phyloP scores from a whole-genome alignment of 2,113 vertebrate genomes.

The Solea solea region DNA sequence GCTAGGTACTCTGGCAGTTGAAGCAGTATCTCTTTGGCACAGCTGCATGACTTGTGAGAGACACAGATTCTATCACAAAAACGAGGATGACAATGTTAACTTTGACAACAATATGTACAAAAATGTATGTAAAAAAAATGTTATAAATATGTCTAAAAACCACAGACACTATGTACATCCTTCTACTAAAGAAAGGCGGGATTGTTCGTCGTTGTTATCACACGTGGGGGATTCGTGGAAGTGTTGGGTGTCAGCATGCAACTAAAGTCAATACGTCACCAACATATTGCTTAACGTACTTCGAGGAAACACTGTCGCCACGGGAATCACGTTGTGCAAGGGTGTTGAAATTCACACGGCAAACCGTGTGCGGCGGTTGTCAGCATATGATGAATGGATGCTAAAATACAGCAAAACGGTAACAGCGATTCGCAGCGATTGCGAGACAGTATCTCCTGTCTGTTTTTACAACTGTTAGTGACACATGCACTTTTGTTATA shows the following conservation, averaged over 20 bases:
- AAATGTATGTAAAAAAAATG: constrained; percentile 88
- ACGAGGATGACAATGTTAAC: constrained; percentile 87
- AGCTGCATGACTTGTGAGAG: constrained; percentile 81
- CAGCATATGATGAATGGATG: constrained; percentile 30
- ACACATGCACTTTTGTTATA: constrained; percentile 56
- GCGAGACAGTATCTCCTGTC: constrained; percentile 16
- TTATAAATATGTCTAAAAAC: constrained; percentile 85
- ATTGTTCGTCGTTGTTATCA: constrained; percentile 46
- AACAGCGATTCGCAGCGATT: neutral
- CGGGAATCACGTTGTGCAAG: neutral
- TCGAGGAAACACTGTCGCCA: constrained; percentile 3
- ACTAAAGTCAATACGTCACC: constrained; percentile 55
- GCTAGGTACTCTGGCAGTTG: constrained; percentile 53
- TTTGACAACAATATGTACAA: constrained; percentile 93
- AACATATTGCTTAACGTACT: constrained; percentile 36
- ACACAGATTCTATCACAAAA: constrained; percentile 70
- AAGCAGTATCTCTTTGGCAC: constrained; percentile 85
- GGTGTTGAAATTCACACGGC: neutral
- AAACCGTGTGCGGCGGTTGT: constrained; percentile 8
- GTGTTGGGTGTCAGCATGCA: constrained; percentile 31
- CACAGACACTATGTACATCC: constrained; percentile 83
- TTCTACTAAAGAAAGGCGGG: constrained; percentile 63
- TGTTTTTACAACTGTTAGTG: constrained; percentile 53
- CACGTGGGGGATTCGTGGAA: constrained; percentile 46
- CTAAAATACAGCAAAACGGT: constrained; percentile 24